Evolutionary conservation across 2,888 invertebrate genomes (phyloP).

Genomic region (Mimas tiliae): DNA sequence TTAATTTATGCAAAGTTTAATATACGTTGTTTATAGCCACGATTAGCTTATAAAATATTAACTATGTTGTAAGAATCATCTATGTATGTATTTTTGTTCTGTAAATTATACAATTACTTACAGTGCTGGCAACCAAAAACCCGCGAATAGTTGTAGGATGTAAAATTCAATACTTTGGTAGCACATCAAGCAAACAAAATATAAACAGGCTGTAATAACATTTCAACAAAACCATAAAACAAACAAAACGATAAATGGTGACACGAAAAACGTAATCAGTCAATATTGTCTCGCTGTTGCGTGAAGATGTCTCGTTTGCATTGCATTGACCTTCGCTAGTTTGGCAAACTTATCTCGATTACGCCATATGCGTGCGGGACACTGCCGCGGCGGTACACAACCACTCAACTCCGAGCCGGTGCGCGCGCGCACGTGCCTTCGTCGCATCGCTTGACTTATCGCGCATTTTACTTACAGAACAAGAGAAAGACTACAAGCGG

Average conservation of each 20-base stretch:
- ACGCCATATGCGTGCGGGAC: slow-evolving; percentile 69
- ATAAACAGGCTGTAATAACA: not conserved
- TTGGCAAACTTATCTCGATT: slow-evolving; percentile 81
- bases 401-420: slow-evolving; percentile 61
- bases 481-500: slow-evolving; percentile 90
- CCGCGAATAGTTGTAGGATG: not conserved
- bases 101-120: not conserved
- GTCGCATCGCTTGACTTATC: slow-evolving; percentile 41
- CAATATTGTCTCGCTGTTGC: slow-evolving; percentile 68
- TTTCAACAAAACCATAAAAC: slow-evolving; percentile 4
- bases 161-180: not conserved
- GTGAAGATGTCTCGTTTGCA: slow-evolving; percentile 73
- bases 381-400: slow-evolving; percentile 39
- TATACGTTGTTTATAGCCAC: not conserved
- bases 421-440: slow-evolving; percentile 66
- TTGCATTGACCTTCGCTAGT: slow-evolving; percentile 79
- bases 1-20: not conserved
- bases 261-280: slow-evolving; percentile 48
- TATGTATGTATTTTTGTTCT: not conserved
- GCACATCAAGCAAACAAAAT: slow-evolving; percentile 2
- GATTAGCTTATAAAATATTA: not conserved
- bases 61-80: not conserved
- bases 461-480: slow-evolving; percentile 84
- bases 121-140: no score
- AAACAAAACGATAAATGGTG: slow-evolving; percentile 14